Evolutionary conservation across 2,797 vertebrate genomes (phyloP), one percentile per base, ranked within the genome.

Genomic region (Chelidonichthys spinosus): DNA sequence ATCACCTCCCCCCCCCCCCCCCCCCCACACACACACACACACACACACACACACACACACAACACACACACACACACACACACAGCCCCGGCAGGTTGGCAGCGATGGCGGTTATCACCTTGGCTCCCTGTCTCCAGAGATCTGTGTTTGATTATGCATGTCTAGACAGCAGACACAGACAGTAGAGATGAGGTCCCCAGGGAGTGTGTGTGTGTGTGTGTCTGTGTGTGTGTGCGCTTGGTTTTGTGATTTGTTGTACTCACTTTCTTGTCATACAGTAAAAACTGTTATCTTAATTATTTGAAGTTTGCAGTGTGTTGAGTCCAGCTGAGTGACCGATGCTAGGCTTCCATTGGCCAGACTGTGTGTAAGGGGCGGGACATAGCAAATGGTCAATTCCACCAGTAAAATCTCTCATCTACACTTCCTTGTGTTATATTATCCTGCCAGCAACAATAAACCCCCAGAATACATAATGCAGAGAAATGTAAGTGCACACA

Each of bases 121-220:
- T 64, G 72, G 61, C 63, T 78, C 59, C 60, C 46, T 72, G 77
- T 82, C 82, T 85, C 69, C 74, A 66, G 82, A 78, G 81, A 84
- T 82, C 78, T 74, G 68, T 68, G 83, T 82, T 79, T 82, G 82
- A 85, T 55, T 84, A 81, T 70, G 78, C 66, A 79, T 73, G 84
- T 76, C 84, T 83, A 65, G 44, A 69, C 39, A 60, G 36, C 56
- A 59, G 59, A 71, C 54, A 59, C 67, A 67, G 61, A 76, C 68
- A 73, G 44, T 13, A 5, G 54, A 50, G 67, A 77, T 14, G 14
- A 56, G 32, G 60, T 67, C 75, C 46, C 37, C 40, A 4, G 32
- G 40, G 77, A 69, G 63, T 25, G 37, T 47, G 63, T 39, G 18
- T 43, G 49, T 32, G 11, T 37, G 33, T 47, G 64, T 36, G 43